Evolutionary conservation across 2,888 invertebrate species (phyloP), one percentile per base, ranked within the genome.

Genomic region (Myathropa florea): DNA sequence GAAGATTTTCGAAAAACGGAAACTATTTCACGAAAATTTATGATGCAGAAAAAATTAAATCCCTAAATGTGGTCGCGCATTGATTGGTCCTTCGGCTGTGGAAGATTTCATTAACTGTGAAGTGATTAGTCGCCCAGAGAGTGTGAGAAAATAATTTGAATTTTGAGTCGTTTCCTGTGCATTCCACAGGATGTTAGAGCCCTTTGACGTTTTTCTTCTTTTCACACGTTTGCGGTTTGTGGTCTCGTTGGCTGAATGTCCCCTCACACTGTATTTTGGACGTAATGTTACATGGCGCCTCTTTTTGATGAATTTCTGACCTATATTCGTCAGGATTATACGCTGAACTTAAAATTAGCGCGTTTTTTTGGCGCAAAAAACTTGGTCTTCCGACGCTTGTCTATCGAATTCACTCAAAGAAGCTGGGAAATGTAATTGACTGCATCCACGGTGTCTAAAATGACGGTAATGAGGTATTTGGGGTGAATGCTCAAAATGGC

Each of bases 21-120:
- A 68, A 68, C 33, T 23, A 68, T 68, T 68, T 55, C 10, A 21
- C 6, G 21, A 59, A 36, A 75, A 59, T 64, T 75, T 64, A 75
- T 75, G 75, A 59, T 59, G 28, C 75, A 65, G 65, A 75, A 59
- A 75, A 65, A 65, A 24, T 36, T 23, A 12, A n/a, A 18, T 33
- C 53, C 30, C n/a, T 10, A 21, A 39, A 60, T 60, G 21, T 26
- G 9, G n/a, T 53, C 30, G 23, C 10, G 23, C 23, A 33, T n/a
- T 53, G 12, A 26, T 12, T 24, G 24, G 23, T 57, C 23, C 23
- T 23, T 57, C 9, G 14, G 14, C 12, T 23, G 6, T 3, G 14
- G 24, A 24, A 6, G 6, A 18, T 57, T 24, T 57, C 24, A 57
- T 23, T 57, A 14, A 24, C 24, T 24, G 57, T 57, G 24, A 57